Base-by-base conservation (phyloP, 2,888 invertebrate species). In the Pyrocoelia pectoralis region DNA sequence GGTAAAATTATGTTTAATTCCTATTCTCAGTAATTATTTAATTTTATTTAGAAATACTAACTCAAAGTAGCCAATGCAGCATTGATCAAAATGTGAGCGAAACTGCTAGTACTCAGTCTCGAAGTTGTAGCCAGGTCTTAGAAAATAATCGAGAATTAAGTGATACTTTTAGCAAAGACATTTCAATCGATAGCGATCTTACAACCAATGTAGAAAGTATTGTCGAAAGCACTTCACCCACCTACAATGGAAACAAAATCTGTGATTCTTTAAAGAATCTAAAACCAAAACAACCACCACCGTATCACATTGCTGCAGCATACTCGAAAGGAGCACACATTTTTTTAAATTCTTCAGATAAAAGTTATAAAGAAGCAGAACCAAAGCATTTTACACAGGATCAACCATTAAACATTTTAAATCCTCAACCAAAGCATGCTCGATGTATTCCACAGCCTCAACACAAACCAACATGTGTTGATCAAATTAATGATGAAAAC, bases 231-330 rank as follows among this genome's bases (percentile, higher is more conserved):
- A 18, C 17, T 17, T 15, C 17, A 18, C 46, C 46, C n/a, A 18
- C 10, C n/a, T 14, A 46, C 17, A 46, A 1, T 46, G 41, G 13
- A 43, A 13, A 15, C 41, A 43, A 43, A 15, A 15, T 43, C n/a
- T 55, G 40, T 15, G 18, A 49, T 19, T 10, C 19, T 9, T 54
- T 43, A 28, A 18, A 33, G 51, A 24, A 50, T 40, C 13, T 69
- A 14, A 63, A 66, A 55, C 71, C 73, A 19, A 71, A 71, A 48
- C 83, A 87, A 73, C 93, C 93, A 12, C 93, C 93, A 1, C 93
- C 93, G 0, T 94, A 93, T 81, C 92, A 93, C 74, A 91, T 93
- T 74, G 93, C 93, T 19, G 92, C 93, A 17, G 90, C 89, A 1
- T 92, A 89, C 76, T 93, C 93, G 10, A 92, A 92, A 83, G 92